A percentile compares a stretch with the other conserved stretches of the same genome.
Conservation (phyloP, 2,888 invertebrate species). For the Syrista parreyssii region DNA sequence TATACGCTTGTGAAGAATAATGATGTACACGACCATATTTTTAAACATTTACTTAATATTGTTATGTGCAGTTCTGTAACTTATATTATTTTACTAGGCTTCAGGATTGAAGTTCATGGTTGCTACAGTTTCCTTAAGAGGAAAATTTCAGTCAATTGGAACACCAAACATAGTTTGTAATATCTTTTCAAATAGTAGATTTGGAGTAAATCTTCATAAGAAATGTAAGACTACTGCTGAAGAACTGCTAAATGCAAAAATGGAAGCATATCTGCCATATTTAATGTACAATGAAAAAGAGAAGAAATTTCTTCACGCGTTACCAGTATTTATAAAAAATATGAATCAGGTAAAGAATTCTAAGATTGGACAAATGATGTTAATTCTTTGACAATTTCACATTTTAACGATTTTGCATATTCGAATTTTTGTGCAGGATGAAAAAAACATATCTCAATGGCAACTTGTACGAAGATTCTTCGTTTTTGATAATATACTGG, state of each 20-base stretch:
- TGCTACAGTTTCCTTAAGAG: constrained; percentile 62
- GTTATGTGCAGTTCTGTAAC: neutral
- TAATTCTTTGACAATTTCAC: constrained; percentile 8
- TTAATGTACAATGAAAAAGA: constrained; percentile 66
- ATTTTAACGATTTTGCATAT: neutral
- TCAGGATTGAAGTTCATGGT: constrained; percentile 65
- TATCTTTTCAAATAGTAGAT: constrained; percentile 59
- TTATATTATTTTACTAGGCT: constrained; percentile 47
- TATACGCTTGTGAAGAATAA: constrained; percentile 64
- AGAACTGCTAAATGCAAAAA: constrained; percentile 60
- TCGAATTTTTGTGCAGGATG: constrained; percentile 26
- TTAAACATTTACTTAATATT: neutral
- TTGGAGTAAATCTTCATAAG: constrained; percentile 62
- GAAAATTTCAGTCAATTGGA: constrained; percentile 61
- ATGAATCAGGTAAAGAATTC: constrained; percentile 57
- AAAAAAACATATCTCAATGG: constrained; percentile 70
- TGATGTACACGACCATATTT: constrained; percentile 49
- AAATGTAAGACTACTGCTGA: constrained; percentile 57
- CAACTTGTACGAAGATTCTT: constrained; percentile 77
- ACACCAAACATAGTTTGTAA: constrained; percentile 53
- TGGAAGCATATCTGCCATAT: constrained; percentile 70
- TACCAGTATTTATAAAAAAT: constrained; percentile 71
- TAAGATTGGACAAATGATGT: constrained; percentile 39
- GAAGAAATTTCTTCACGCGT: constrained; percentile 66
- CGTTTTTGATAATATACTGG: constrained; percentile 72